Base-by-base conservation (phyloP, 2,113 vertebrate genomes). In the Gallinago media region DNA sequence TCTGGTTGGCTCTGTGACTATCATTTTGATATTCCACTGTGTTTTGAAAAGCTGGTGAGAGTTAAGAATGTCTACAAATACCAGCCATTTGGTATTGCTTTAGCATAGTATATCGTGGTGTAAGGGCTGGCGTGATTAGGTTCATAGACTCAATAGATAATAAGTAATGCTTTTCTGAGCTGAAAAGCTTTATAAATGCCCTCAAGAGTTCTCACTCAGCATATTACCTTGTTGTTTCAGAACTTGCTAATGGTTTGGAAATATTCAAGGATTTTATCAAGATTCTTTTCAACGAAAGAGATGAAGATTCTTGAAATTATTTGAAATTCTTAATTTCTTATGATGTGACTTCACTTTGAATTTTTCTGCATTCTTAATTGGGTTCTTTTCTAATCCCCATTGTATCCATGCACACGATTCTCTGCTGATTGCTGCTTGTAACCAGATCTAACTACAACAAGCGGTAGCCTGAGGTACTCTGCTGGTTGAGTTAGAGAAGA, bases 151-250 rank as follows among this genome's bases (percentile, higher is more conserved):
- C 2, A 0, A 12, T 23, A 62, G 3, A 13, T 42, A 59, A 5
- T 13, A 44, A 85, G 12, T 11, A 12, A 7, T 25, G 31, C 15
- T 90, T 58, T 63, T 94, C 20, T 40, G 49, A 71, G 23, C 31
- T 27, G 38, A 76, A 26, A 34, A 44, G 21, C 58, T 76, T 92
- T 93, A 47, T 67, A 78, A n/a, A 75, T 18, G 11, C 15, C 31
- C 23, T 9, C 3, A 9, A 38, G 23, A 52, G 9, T 21, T 79
- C 22, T 44, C 58, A 15, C 32, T 81, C 22, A 6, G 19, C 92
- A 94, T 96, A 56, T 97, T 97, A 98, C 97, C 92, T 96, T 95
- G 94, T 97, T 98, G 94, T 98, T 98, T 98, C 95, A 91, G 96
- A 97, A 65, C 96, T 98, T 95, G 88, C 94, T 98, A 95, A 97